These are phyloP conservation scores for Bradynema listronoti DNA, from an alignment of 1,140 invertebrate genomes.

Conservation along the genomic window DNA sequence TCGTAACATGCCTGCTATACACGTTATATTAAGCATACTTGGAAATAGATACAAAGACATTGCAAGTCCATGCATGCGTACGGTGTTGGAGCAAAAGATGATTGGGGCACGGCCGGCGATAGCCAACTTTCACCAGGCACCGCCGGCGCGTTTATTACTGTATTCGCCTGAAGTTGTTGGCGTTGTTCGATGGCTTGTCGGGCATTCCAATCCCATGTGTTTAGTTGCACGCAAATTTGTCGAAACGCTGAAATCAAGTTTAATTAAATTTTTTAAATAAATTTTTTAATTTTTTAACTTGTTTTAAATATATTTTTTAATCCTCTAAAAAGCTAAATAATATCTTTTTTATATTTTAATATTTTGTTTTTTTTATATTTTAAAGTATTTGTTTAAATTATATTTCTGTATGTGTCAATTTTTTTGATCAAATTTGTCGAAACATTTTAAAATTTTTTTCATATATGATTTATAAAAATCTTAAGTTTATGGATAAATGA, in stretches of 20 bases:
- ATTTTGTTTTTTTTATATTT: too few species aligned
- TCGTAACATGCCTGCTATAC: background rate
- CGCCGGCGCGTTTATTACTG: conserved; percentile 41
- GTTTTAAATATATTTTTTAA: background rate
- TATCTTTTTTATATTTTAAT: too few species aligned
- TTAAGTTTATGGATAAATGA: too few species aligned
- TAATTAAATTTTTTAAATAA: too few species aligned
- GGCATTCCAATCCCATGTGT: conserved; percentile 37
- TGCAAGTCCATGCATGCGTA: conserved; percentile 24
- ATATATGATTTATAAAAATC: too few species aligned
- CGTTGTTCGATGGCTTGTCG: conserved; percentile 28
- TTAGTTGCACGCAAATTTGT: conserved; percentile 28
- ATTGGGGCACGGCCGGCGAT: conserved; percentile 13
- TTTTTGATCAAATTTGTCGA: too few species aligned
- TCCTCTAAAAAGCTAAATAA: background rate
- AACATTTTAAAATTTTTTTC: too few species aligned
- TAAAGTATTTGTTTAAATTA: too few species aligned
- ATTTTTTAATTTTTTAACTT: background rate
- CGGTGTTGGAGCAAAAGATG: conserved; percentile 15
- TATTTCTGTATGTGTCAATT: too few species aligned
- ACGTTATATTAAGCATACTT: conserved; percentile 24
- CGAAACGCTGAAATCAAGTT: conserved; percentile 35
- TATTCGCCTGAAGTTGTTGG: conserved; percentile 24
- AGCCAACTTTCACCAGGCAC: conserved; percentile 42
- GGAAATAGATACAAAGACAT: conserved; percentile 18